Base-by-base conservation (phyloP, 2,888 invertebrate genomes). In the Machimus rusticus region DNA sequence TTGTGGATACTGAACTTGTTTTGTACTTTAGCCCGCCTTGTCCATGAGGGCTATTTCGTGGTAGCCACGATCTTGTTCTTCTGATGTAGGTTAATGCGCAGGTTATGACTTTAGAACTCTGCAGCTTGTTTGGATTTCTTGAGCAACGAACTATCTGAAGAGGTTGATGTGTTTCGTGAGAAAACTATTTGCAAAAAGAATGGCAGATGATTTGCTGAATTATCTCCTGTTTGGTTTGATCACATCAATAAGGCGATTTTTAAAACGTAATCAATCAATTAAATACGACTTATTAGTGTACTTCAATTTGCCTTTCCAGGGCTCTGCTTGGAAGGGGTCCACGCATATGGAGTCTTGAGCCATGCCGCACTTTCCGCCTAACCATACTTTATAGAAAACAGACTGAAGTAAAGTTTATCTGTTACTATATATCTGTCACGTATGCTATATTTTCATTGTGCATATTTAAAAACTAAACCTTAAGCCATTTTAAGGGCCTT, bases 61-160 rank as follows among this genome's bases (percentile, higher is more conserved):
- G 88, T 88, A 88, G 88, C 88, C 84, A 85, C 86, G 86, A 86
- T 86, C 78, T 77, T 55, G 78, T 86, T 86, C 66, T 57, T 84
- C 86, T 82, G 77, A 88, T 87, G 86, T 88, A 86, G 87, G 87
- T 87, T 87, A 88, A 87, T 86, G 88, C 77, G 81, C 87, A 86
- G 87, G 88, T 88, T 88, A 88, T 88, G 88, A 86, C 87, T 88
- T 86, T 57, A 82, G 82, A 86, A 86, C 86, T 66, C 66, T 86
- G 37, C 57, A 79, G 57, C 55, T 86, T 85, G 74, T 74, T 85
- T 74, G 57, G 74, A 14, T 74, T 43, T 39, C n/a, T 74, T 77
- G 76, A 28, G n/a, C 86, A 86, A 86, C 55, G 86, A 86, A 77
- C 86, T 66, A 28, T 66, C 66, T 23, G 28, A 23, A 23, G 46